Evolutionary conservation across 2,797 vertebrate genomes (phyloP).

Genomic region (Coregonus sp.): DNA sequence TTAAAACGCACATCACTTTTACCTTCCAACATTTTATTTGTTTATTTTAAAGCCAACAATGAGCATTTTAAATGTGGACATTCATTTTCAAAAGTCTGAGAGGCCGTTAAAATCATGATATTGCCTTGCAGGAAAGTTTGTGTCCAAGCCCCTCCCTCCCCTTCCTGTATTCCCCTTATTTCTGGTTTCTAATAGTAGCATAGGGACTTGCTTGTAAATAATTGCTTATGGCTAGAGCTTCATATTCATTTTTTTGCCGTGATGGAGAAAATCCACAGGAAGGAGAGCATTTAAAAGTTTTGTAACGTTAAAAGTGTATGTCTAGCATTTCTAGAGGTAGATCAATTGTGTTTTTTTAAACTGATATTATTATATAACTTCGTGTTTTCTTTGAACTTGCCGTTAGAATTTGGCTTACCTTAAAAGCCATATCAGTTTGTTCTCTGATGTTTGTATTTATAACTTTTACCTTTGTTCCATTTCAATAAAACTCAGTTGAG

Average conservation of each 20-base stretch:
- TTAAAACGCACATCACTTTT: constrained; percentile 79
- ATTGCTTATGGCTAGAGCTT: constrained; percentile 96
- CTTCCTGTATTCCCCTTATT: constrained; percentile 79
- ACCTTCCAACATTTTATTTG: constrained; percentile 83
- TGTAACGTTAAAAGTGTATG: constrained; percentile 97
- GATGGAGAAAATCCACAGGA: constrained; percentile 85
- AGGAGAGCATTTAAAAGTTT: constrained; percentile 76
- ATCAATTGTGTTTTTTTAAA: constrained; percentile 95
- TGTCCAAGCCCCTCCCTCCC: constrained; percentile 61
- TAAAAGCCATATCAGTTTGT: constrained; percentile 98
- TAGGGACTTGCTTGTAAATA: constrained; percentile 99
- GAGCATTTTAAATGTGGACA: constrained; percentile 72
- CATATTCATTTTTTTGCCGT: constrained; percentile 88
- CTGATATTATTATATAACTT: constrained; percentile 91
- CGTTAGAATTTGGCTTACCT: constrained; percentile 98
- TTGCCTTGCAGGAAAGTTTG: constrained; percentile 87
- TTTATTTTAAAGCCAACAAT: constrained; percentile 75
- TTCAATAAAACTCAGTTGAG: constrained; percentile 99
- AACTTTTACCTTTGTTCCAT: constrained; percentile 99
- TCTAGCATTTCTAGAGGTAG: constrained; percentile 99
- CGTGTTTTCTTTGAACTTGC: constrained; percentile 90
- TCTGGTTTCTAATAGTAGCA: constrained; percentile 90
- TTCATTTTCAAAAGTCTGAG: constrained; percentile 78
- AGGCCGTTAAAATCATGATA: constrained; percentile 89
- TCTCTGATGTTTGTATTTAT: constrained; percentile 99